Percentiles rank a stretch among this genome's conserved stretches.
phyloP scores from a whole-genome alignment of 2,113 vertebrate genomes.

The Echinops telfairi region DNA sequence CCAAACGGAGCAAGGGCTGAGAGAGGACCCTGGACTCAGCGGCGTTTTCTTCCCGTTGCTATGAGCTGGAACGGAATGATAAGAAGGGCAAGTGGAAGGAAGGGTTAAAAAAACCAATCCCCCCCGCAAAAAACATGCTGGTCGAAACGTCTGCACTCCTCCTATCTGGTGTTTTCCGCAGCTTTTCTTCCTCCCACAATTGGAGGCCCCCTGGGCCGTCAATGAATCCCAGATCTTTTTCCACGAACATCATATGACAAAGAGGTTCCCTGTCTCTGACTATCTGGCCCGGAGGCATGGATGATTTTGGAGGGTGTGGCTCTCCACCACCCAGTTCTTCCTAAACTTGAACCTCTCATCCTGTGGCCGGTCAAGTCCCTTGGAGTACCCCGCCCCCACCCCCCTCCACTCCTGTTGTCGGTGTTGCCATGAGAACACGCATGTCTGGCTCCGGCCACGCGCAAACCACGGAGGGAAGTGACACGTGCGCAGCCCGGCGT shows the following conservation, averaged over 20 bases:
- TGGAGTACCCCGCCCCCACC: neutral
- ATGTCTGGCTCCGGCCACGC: neutral
- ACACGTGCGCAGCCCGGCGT: neutral
- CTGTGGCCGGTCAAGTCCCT: neutral
- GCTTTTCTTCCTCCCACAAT: neutral
- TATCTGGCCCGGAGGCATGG: neutral
- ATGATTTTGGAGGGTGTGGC: neutral
- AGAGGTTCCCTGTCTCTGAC: neutral
- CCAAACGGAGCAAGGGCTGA: neutral
- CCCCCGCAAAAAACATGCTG: neutral
- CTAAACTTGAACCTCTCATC: neutral
- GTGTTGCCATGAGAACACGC: neutral
- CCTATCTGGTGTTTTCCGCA: neutral
- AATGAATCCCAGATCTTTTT: neutral
- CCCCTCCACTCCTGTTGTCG: neutral
- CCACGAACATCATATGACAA: neutral
- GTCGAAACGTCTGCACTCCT: neutral
- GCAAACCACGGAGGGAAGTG: no score
- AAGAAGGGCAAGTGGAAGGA: neutral
- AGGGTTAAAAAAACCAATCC: neutral
- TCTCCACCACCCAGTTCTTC: neutral
- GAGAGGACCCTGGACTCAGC: neutral
- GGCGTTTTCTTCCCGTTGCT: neutral
- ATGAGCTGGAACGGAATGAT: neutral
- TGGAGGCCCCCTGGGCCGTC: neutral